These are phyloP conservation scores for Pachyuromys duprasi DNA, from an alignment of 2,797 vertebrate species.

Conservation along the genomic window DNA sequence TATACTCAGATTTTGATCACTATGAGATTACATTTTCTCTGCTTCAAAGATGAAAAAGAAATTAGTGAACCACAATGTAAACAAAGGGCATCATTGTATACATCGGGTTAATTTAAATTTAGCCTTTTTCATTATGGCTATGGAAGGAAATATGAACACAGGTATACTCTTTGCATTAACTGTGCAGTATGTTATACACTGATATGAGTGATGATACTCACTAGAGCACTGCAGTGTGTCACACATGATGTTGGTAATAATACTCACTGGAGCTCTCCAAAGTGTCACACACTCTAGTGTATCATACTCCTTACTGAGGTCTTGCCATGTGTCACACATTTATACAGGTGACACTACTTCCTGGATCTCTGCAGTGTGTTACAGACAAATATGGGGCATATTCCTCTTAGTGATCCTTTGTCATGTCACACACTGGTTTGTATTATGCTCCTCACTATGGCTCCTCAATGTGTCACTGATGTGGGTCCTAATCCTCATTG, in stretches of 20 bases:
- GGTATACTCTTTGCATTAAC: not conserved
- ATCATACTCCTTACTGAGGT: not conserved
- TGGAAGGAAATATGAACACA: not conserved
- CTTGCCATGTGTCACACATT: not conserved
- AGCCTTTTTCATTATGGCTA: not conserved
- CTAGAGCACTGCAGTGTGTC: not conserved
- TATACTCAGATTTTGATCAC: not conserved
- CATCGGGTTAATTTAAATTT: not conserved
- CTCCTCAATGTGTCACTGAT: not conserved
- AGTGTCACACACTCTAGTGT: not conserved
- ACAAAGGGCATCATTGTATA: not conserved
- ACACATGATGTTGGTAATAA: not conserved
- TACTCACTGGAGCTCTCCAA: not conserved
- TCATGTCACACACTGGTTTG: too few species aligned
- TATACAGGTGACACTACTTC: not conserved
- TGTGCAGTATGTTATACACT: not conserved
- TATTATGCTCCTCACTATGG: not conserved
- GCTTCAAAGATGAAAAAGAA: not conserved
- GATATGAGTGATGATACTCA: not conserved
- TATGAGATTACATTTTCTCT: not conserved
- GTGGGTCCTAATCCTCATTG: not conserved
- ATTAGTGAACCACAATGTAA: not conserved
- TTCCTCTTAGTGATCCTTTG: too few species aligned
- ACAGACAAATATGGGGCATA: not conserved
- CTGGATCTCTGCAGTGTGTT: not conserved